A percentile compares a stretch with the other conserved stretches of the same genome.
Evolutionary conservation across 2,888 invertebrate species (phyloP).

Genomic region (Tillus elongatus): DNA sequence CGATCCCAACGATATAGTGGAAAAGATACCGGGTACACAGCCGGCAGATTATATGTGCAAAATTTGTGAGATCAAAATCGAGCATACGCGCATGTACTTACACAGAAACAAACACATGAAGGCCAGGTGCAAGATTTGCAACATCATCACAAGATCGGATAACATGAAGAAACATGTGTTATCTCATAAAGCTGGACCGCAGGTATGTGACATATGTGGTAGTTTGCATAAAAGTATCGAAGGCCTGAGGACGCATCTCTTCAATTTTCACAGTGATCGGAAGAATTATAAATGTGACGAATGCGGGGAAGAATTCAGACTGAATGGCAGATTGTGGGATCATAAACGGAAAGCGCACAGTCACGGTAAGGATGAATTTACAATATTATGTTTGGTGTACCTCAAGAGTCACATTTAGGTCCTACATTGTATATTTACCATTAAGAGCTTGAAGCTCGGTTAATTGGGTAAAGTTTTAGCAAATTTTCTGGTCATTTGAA

Average conservation of each 20-base stretch:
- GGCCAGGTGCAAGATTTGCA: constrained; percentile 1
- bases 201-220: constrained; percentile 33
- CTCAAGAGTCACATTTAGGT: too few species aligned
- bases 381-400: too few species aligned
- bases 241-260: constrained; percentile 32
- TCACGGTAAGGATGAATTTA: too few species aligned
- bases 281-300: constrained; percentile 30
- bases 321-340: constrained; percentile 28
- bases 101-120: constrained; percentile 1
- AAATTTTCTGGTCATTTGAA: too few species aligned
- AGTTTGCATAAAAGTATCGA: constrained; percentile 31
- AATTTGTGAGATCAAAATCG: background rate
- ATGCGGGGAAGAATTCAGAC: constrained; percentile 29
- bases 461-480: too few species aligned
- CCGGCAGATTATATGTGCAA: background rate
- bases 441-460: too few species aligned
- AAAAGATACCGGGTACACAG: background rate
- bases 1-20: background rate
- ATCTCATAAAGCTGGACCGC: constrained; percentile 28
- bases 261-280: constrained; percentile 30
- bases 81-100: background rate
- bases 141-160: background rate
- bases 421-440: too few species aligned
- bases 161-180: constrained; percentile 24
- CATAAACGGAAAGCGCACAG: constrained; percentile 32